Evolutionary conservation across 2,888 invertebrate genomes (phyloP).

Genomic region (Mayetiola destructor): DNA sequence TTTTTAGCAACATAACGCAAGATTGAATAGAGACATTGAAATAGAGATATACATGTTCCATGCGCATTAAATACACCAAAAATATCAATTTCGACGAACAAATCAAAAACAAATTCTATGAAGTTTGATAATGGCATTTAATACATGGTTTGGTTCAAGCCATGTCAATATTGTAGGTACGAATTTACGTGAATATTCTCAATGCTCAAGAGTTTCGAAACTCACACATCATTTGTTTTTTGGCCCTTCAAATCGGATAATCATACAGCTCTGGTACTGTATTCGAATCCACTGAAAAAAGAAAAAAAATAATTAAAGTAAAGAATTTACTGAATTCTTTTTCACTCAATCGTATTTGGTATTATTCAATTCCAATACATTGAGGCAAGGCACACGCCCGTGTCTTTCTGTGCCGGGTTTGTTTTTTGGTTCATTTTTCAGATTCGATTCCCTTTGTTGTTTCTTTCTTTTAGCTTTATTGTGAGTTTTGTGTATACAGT

Average conservation of each 20-base stretch:
- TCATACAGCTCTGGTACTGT: not conserved
- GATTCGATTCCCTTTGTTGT: conserved; percentile 1
- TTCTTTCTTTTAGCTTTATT: not conserved
- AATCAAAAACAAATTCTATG: not conserved
- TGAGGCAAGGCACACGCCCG: not conserved
- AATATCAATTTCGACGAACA: not conserved
- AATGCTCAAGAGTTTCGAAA: too few species aligned
- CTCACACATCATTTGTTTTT: conserved; percentile 11
- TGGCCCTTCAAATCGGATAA: not conserved
- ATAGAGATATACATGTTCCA: too few species aligned
- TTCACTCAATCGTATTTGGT: not conserved
- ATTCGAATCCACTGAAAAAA: not conserved
- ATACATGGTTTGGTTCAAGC: too few species aligned
- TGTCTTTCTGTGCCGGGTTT: not conserved
- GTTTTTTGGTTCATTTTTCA: not conserved
- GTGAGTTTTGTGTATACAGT: not conserved
- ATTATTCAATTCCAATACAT: not conserved
- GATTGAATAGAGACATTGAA: too few species aligned
- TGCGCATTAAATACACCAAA: too few species aligned
- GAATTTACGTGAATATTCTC: not conserved
- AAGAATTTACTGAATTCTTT: conserved; percentile 1
- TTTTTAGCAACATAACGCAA: too few species aligned
- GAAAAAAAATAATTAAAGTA: not conserved
- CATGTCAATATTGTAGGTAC: not conserved
- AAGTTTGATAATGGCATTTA: not conserved